A percentile compares a stretch with the other conserved stretches of the same genome.
Conservation (phyloP, 1,140 invertebrate species). For the Thereuonema tuberculata region DNA sequence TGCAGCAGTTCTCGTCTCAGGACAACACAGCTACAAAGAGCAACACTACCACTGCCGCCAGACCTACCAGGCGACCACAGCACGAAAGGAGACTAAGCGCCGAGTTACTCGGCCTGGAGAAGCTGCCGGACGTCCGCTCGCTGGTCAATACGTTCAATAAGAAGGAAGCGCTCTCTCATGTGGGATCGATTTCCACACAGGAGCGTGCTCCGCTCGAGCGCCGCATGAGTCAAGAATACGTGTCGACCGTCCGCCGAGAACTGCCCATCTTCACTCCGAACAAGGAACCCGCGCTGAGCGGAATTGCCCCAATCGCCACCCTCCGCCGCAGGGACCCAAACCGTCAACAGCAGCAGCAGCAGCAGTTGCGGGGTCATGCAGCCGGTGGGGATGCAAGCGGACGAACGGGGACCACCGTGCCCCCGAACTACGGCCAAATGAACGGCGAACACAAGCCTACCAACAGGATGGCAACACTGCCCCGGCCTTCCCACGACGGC, state of each 20-base stretch:
- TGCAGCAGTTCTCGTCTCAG: too few species aligned
- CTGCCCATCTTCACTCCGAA: neutral
- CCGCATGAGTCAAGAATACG: neutral
- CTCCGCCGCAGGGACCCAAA: too few species aligned
- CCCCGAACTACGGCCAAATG: too few species aligned
- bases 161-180: too few species aligned
- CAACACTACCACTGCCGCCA: neutral
- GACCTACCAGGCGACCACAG: neutral
- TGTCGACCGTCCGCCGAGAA: neutral
- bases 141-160: conserved; percentile 1
- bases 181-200: too few species aligned
- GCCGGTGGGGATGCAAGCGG: too few species aligned
- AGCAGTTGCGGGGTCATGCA: neutral
- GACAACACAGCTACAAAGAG: neutral
- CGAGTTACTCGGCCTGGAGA: neutral
- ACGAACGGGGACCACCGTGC: neutral
- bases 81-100: neutral
- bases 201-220: neutral
- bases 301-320: neutral
- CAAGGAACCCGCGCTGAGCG: neutral
- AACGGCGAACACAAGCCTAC: too few species aligned
- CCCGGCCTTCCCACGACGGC: conserved; percentile 1
- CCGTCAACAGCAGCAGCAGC: neutral
- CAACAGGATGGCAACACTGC: conserved; percentile 2
- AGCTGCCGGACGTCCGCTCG: neutral